Evolutionary conservation across 2,888 invertebrate species (phyloP), one percentile per base, ranked within the genome.

Genomic region (Trissonchulus sp.): DNA sequence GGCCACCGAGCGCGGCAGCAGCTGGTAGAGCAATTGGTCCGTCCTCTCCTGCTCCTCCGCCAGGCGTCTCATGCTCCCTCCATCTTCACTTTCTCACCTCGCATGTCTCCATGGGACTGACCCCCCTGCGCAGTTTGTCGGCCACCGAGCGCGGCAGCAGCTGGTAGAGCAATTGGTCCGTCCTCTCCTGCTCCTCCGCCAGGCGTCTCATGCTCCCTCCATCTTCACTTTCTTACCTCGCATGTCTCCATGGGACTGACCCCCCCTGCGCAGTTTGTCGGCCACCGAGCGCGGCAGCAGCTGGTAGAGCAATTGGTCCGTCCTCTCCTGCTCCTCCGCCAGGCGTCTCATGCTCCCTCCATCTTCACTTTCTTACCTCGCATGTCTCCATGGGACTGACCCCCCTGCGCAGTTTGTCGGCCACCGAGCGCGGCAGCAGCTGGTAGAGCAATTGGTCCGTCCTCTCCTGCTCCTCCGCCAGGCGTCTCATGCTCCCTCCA

Each of bases 121-220:
- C 94, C n/a, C 98, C 98, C 74, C 91, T 91, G 79, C 97, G 87
- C 74, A 98, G 88, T 68, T 95, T 88, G 85, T 96, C 96, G 0
- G 97, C 97, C 2, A 98, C 97, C 84, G 94, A 93, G 85, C 94
- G 95, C 37, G 98, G 98, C 88, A 98, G 96, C 96, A 98, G 97
- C 88, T 98, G 97, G 86, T 98, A 98, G 0, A 98, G 87, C 35
- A 98, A 87, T 81, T 95, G 94, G 84, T 98, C 97, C 0, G 97
- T 97, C 78, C 94, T 88, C 82, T 91, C 90, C 93, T 97, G 96
- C 86, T 97, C 97, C 79, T 92, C 92, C 84, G 97, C 97, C 78
- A 98, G 86, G 84, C 94, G 93, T 80, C 91, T 89, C 95, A 98
- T 97, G 0, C 94, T 95, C 82, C 96, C 95, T 83, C 96, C 95